Percentiles rank a stretch among this genome's conserved stretches.
These are phyloP conservation scores for Ectemnius lituratus DNA, from an alignment of 2,888 invertebrate genomes.

Conservation along the genomic window DNA sequence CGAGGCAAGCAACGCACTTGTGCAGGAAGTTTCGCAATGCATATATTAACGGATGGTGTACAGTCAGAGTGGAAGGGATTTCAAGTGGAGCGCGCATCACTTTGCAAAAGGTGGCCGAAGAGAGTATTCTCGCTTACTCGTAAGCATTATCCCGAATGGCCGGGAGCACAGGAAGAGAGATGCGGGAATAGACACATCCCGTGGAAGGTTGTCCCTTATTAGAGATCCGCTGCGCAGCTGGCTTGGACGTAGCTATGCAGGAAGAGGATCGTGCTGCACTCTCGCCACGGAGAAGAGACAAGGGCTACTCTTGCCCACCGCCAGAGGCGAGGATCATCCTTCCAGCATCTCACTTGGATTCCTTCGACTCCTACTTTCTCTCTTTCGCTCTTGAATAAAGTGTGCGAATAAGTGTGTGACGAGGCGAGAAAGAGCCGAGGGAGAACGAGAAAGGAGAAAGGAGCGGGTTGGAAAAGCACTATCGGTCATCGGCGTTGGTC, in stretches of 20 bases:
- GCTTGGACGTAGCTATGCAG: not conserved
- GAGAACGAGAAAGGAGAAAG: constrained; percentile 25
- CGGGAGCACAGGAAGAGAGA: not conserved
- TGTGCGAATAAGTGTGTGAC: too few relatives aligned
- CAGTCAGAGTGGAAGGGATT: not conserved
- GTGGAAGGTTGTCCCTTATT: constrained; percentile 1
- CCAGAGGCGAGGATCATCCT: not conserved
- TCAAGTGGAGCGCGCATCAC: too few relatives aligned
- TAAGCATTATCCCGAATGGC: not conserved
- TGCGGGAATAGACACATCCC: not conserved
- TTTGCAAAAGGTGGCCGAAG: too few relatives aligned
- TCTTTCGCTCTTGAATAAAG: not conserved
- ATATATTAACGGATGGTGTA: constrained; percentile 6
- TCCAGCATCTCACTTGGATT: not conserved
- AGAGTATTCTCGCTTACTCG: too few relatives aligned
- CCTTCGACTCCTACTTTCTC: not conserved
- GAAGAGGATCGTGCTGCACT: constrained; percentile 1
- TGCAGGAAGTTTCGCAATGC: constrained; percentile 31
- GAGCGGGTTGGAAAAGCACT: constrained; percentile 51
- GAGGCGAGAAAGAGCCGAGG: not conserved
- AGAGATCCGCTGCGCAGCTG: constrained; percentile 1
- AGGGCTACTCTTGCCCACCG: not conserved
- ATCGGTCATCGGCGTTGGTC: constrained; percentile 45
- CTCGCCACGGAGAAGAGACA: not conserved
- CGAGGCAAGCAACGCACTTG: constrained; percentile 9